Conservation (phyloP, 1,140 invertebrate genomes). For the Octopus bimaculoides region DNA sequence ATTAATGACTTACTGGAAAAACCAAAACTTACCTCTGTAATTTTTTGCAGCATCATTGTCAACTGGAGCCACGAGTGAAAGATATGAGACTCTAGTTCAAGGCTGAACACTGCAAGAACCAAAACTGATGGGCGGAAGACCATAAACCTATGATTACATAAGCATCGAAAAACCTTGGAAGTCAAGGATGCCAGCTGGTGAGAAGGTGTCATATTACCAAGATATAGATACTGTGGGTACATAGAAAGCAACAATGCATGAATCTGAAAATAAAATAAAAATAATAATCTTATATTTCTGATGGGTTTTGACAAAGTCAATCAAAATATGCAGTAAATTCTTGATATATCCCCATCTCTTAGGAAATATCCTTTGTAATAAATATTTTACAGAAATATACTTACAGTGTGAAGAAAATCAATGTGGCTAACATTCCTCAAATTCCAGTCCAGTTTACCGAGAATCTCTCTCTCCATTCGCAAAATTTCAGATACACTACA, state of each 20-base stretch:
- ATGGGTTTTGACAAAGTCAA: no score
- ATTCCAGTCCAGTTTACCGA: slow-evolving; percentile 55
- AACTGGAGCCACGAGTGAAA: slow-evolving; percentile 46
- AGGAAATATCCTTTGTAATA: no score
- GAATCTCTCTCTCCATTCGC: slow-evolving; percentile 55
- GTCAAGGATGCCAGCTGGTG: slow-evolving; percentile 45
- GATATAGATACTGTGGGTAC: slow-evolving; percentile 50
- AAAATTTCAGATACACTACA: slow-evolving; percentile 54
- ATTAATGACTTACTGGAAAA: background rate
- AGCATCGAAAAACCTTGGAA: slow-evolving; percentile 43
- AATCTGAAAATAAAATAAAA: slow-evolving; percentile 38
- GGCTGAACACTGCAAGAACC: slow-evolving; percentile 47
- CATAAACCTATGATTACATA: slow-evolving; percentile 38
- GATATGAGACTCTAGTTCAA: slow-evolving; percentile 49
- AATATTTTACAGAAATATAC: slow-evolving; percentile 19
- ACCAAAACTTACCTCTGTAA: slow-evolving; percentile 41
- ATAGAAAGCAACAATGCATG: slow-evolving; percentile 49
- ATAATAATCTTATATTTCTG: background rate
- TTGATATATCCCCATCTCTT: no score
- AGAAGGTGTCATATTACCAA: slow-evolving; percentile 49
- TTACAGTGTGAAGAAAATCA: slow-evolving; percentile 57
- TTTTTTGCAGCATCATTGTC: slow-evolving; percentile 44
- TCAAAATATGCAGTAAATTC: no score
- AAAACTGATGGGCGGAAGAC: slow-evolving; percentile 43
- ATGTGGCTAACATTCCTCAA: slow-evolving; percentile 46